Evolutionary conservation across 2,113 vertebrate species (phyloP), one percentile per base, ranked within the genome.

Genomic region (Baryphthengus martii): DNA sequence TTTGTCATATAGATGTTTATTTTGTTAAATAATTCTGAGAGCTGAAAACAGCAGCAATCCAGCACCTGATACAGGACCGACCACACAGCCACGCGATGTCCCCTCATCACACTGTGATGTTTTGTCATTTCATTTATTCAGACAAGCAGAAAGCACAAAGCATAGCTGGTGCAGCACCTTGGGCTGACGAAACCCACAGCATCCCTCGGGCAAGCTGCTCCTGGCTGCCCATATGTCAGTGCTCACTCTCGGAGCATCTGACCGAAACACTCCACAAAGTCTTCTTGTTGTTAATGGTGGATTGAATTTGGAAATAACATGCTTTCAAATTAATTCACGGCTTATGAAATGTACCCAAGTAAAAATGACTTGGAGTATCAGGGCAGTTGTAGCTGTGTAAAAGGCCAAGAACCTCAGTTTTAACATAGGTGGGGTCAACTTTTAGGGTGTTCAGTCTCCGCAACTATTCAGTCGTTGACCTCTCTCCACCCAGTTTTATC

Each of bases 91-190:
- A 29, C 0, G 0, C 7, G 16, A 12, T 15, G 14, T 45, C 52
- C 53, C 40, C 77, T 78, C 49, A 3, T 2, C 2, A 2, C 58
- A n/a, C 37, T 9, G 21, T 1, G 74, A 16, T 29, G 29, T 6
- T 76, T 19, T 89, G 49, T 35, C 63, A 25, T 66, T 73, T 66
- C 71, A 55, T 29, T 2, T n/a, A 25, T 18, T 55, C 74, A 67
- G 84, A 76, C 55, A 71, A 47, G 91, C 88, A 88, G 91, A 91
- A 91, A 78, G 70, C 66, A 92, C 75, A 53, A 55, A 63, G 42
- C 19, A 5, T 17, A 70, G 49, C 77, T 82, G 63, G 10, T 9
- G 35, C 59, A 45, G 82, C 33, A 8, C 40, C 77, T 39, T 0
- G 0, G 77, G 85, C 21, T 35, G 62, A 42, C 2, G 6, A 47